Conservation (phyloP, 2,797 vertebrate species). For the Poeciliopsis turneri region DNA sequence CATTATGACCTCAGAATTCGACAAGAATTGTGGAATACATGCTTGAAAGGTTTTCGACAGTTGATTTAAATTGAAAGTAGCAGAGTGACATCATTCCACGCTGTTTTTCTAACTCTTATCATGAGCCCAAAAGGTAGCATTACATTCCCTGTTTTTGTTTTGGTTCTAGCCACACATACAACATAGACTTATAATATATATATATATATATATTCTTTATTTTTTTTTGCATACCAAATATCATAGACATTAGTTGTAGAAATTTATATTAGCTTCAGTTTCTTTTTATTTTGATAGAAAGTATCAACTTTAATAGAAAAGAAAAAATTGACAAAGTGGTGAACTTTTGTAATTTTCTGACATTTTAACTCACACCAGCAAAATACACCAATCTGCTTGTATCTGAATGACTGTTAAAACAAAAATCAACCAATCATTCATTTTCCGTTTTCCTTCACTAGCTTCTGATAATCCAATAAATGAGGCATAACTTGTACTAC, state of each 20-base stretch:
- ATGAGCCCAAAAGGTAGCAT: not conserved
- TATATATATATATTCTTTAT: too few relatives aligned
- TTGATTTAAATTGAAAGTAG: not conserved
- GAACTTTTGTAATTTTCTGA: not conserved
- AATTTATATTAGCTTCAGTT: not conserved
- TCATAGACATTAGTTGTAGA: not conserved
- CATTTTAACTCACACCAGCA: not conserved
- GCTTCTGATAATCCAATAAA: too few relatives aligned
- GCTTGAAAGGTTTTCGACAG: not conserved
- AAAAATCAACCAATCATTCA: too few relatives aligned
- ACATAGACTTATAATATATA: too few relatives aligned
- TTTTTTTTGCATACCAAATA: too few relatives aligned
- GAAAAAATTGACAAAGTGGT: not conserved
- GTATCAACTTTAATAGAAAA: not conserved
- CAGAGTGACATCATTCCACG: not conserved
- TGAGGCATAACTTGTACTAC: too few relatives aligned
- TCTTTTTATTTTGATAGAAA: not conserved
- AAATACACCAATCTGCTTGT: not conserved
- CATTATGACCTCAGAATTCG: not conserved
- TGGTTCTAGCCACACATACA: not conserved
- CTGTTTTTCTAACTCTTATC: not conserved
- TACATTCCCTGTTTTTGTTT: not conserved
- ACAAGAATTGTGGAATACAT: too few relatives aligned
- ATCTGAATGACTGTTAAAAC: too few relatives aligned
- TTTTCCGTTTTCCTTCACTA: too few relatives aligned